A percentile compares a stretch with the other conserved stretches of the same genome.
Conservation (phyloP, 2,888 invertebrate species). For the Eutolmus rufibarbis region DNA sequence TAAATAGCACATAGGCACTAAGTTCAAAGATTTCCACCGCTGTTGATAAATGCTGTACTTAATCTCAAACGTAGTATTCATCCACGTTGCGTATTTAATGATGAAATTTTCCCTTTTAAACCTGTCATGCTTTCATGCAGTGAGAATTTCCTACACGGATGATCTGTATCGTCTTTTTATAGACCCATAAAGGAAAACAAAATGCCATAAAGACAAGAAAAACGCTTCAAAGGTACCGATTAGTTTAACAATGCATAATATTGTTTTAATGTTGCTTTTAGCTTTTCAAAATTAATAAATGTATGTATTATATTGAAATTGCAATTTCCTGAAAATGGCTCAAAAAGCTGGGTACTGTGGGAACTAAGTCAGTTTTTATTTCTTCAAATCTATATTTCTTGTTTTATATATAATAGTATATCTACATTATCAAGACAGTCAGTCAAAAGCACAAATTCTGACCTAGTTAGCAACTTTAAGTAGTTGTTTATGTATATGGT, state of each 20-base stretch:
- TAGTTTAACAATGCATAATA: neutral
- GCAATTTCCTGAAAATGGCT: neutral
- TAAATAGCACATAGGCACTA: neutral
- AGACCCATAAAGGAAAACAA: neutral
- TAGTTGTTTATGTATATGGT: neutral
- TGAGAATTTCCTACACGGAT: neutral
- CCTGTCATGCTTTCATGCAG: neutral
- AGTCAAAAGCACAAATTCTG: neutral
- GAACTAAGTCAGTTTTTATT: neutral
- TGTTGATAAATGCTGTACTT: neutral
- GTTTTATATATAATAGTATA: too few species aligned
- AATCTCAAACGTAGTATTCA: neutral
- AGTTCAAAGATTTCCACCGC: neutral
- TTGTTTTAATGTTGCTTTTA: neutral
- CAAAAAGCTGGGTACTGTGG: neutral
- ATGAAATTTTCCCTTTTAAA: neutral
- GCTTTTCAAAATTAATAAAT: neutral
- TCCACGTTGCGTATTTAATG: neutral
- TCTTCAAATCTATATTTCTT: neutral
- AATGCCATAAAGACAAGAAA: neutral
- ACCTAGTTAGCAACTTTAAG: neutral
- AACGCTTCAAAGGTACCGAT: neutral
- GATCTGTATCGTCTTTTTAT: neutral
- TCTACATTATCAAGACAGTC: too few species aligned
- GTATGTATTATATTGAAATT: too few species aligned